phyloP scores from a whole-genome alignment of 2,888 invertebrate species.

The Seladonia tumulorum region DNA sequence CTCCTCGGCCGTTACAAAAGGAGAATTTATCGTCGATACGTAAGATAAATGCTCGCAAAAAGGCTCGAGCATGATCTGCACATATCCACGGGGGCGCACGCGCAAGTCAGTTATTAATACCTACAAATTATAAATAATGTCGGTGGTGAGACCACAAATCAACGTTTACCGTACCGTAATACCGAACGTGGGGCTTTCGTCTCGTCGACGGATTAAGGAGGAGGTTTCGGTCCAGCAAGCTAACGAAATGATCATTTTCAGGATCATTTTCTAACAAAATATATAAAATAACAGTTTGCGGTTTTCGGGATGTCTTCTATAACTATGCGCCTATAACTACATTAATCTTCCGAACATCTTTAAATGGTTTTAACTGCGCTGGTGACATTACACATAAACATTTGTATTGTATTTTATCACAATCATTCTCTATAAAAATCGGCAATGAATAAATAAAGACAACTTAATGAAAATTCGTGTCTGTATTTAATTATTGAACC shows the following conservation, averaged over 20 bases:
- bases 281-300: background rate
- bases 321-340: too few relatives aligned
- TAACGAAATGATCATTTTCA: background rate
- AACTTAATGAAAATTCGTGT: too few relatives aligned
- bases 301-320: background rate
- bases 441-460: too few relatives aligned
- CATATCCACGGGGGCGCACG: background rate
- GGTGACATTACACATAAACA: too few relatives aligned
- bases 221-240: background rate
- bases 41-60: background rate
- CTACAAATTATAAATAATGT: slow-evolving; percentile 80
- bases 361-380: too few relatives aligned
- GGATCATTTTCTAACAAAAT: background rate
- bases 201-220: slow-evolving; percentile 63
- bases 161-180: slow-evolving; percentile 77
- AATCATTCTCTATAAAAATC: too few relatives aligned
- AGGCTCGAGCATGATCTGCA: background rate
- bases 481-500: too few relatives aligned
- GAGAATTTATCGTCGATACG: background rate
- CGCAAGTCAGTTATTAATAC: slow-evolving; percentile 3
- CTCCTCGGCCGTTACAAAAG: background rate
- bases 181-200: slow-evolving; percentile 69
- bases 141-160: slow-evolving; percentile 75
- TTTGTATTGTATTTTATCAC: too few relatives aligned
- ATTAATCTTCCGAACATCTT: slow-evolving; percentile 11